Evolutionary conservation across 2,888 invertebrate species (phyloP), one percentile per base, ranked within the genome.

Genomic region (Abrostola tripartita): DNA sequence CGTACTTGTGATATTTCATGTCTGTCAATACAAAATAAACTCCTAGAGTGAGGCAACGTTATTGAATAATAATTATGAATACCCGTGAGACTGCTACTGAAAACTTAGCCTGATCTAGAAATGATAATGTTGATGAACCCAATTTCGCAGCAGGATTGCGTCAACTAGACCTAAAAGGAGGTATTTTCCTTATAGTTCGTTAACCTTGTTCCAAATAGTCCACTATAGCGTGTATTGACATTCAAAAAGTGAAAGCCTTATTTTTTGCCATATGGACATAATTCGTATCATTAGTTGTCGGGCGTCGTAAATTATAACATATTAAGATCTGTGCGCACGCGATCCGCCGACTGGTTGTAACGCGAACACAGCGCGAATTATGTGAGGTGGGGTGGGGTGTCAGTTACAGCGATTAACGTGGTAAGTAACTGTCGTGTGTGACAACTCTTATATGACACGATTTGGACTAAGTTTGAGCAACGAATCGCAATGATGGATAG

Each of bases 321-420:
- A 74, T 82, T 82, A 79, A 79, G 78, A 67, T 79, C 80, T 69
- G 78, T 61, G 59, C 50, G 53, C 81, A 81, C 81, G 81, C 81
- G 71, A 81, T 80, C 61, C 50, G 65, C 81, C 82, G 79, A 68
- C 82, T 12, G 57, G 58, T 65, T 66, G 68, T 72, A 65, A 67
- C 71, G 67, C 70, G 64, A 68, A 71, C 67, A 66, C 72, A 64
- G 65, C 71, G 67, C 70, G 62, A 68, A 71, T 73, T 70, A 63
- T 65, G 64, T 56, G 50, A 36, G 5, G 12, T 53, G 44, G 37
- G 62, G 72, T 66, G 54, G 5, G 67, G 76, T 55, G 37, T 5
- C 7, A 42, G 10, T 78, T n/a, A 6, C 5, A 72, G 76, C 74
- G 74, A 51, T 12, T n/a, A 8, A 49, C 50, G 11, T 36, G 9